These are phyloP conservation scores for Caenorhabditis plicata DNA, from an alignment of 2,888 invertebrate genomes.

Conservation along the genomic window DNA sequence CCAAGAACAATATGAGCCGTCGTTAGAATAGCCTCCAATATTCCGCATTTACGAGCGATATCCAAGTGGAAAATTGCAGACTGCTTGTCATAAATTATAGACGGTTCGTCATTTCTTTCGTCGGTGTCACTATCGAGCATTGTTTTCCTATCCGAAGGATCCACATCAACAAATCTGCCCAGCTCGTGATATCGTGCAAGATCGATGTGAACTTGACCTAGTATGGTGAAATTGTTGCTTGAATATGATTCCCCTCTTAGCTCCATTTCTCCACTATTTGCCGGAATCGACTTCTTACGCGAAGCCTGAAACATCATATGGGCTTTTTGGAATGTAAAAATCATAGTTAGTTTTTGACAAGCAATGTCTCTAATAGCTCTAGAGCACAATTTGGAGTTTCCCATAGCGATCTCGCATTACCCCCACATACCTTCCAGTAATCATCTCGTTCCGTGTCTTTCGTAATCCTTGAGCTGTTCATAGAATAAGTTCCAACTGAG, in stretches of 20 bases:
- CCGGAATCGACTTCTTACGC: constrained; percentile 53
- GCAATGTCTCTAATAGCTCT: too few species aligned
- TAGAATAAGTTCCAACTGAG: constrained; percentile 28
- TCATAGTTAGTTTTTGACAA: too few species aligned
- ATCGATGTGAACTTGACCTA: constrained; percentile 71
- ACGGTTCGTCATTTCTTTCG: constrained; percentile 41
- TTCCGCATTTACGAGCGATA: constrained; percentile 70
- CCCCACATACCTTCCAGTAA: constrained; percentile 51
- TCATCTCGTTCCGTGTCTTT: constrained; percentile 52
- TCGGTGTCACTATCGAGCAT: constrained; percentile 18
- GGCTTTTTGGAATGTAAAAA: too few species aligned
- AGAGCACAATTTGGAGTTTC: too few species aligned
- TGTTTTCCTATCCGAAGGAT: constrained; percentile 27
- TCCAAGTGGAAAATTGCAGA: constrained; percentile 71
- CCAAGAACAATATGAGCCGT: constrained; percentile 68
- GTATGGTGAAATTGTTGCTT: constrained; percentile 64
- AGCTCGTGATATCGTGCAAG: constrained; percentile 71
- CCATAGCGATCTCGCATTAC: too few species aligned
- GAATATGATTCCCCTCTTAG: too few species aligned
- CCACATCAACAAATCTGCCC: constrained; percentile 67
- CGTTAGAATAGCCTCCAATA: constrained; percentile 70
- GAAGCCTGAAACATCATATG: too few species aligned
- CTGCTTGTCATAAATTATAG: constrained; percentile 67
- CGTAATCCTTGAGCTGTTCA: constrained; percentile 45
- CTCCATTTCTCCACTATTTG: constrained; percentile 61